Evolutionary conservation across 2,797 vertebrate species (phyloP), one percentile per base, ranked within the genome.

Genomic region (Enteromius fasciolatus): DNA sequence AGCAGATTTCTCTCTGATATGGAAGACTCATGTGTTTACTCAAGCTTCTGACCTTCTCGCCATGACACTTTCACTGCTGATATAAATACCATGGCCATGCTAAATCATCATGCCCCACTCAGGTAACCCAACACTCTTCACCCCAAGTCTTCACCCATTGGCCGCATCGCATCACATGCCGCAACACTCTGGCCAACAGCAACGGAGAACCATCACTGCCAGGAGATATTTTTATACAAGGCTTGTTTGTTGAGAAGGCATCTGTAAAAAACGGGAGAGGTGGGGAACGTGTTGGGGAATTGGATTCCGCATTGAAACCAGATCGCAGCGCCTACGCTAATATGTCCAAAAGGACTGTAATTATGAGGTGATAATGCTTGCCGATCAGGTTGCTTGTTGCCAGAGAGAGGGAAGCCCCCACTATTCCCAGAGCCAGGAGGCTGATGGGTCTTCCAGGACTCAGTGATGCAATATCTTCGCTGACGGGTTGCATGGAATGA

Each of bases 291-390:
- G 80, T 82, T 88, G 88, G 82, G 79, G 81, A 84, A 76, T 84
- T 84, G 79, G 18, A 82, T 85, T 87, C 85, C 84, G 77, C 68
- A 87, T 84, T 90, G 94, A 92, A 94, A 94, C 90, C 48, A 68
- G 93, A 95, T 92, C 92, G 73, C 87, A 90, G 69, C 72, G 78
- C 88, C 87, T 86, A 88, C 76, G 91, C 91, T 94, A 94, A 95
- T 93, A 93, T 93, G 91, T 93, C 89, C 86, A 82, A 88, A 93
- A 94, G 93, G 89, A 94, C 91, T 90, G 89, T 92, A 92, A 92
- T 94, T 90, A 95, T 87, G 91, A 93, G 93, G 93, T 89, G 93
- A 92, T 94, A 94, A 95, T 92, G 92, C 89, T 85, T 85, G 87
- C 89, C 89, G 92, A 93, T 92, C 90, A 90, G 89, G 89, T 92